Evolutionary conservation across 2,888 invertebrate species (phyloP).

Genomic region (Zhengitettix transpicula): DNA sequence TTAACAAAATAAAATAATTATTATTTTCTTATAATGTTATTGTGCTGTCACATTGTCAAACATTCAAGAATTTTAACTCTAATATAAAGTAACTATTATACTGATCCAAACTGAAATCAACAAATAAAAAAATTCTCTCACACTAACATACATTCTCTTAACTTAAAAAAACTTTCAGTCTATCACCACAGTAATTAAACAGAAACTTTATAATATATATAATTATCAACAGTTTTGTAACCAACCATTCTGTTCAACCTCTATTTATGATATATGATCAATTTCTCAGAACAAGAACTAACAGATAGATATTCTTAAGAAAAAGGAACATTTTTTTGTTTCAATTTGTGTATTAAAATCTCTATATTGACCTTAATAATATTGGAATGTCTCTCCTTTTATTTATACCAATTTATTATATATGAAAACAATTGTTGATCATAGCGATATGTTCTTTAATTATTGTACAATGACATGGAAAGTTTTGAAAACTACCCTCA

Average conservation of each 20-base stretch:
- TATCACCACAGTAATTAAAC: not conserved
- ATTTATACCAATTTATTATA: not conserved
- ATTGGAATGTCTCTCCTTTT: slow-evolving; percentile 1
- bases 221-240: not conserved
- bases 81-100: not conserved
- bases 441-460: slow-evolving; percentile 8
- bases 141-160: not conserved
- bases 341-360: not conserved
- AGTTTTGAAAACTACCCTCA: slow-evolving; percentile 3
- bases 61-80: slow-evolving; percentile 5
- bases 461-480: slow-evolving; percentile 8
- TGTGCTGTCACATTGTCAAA: slow-evolving; percentile 12
- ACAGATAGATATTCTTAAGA: not conserved
- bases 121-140: not conserved
- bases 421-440: not conserved
- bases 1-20: slow-evolving; percentile 9
- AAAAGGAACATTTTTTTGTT: not conserved
- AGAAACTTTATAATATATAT: not conserved
- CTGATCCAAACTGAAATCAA: not conserved
- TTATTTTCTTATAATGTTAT: slow-evolving; percentile 5
- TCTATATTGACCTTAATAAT: not conserved
- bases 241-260: not conserved
- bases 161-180: not conserved
- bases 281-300: not conserved
- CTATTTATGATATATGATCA: not conserved